Evolutionary conservation across 2,888 invertebrate genomes (phyloP), one percentile per base, ranked within the genome.

Genomic region (Gymnocheta viridis): DNA sequence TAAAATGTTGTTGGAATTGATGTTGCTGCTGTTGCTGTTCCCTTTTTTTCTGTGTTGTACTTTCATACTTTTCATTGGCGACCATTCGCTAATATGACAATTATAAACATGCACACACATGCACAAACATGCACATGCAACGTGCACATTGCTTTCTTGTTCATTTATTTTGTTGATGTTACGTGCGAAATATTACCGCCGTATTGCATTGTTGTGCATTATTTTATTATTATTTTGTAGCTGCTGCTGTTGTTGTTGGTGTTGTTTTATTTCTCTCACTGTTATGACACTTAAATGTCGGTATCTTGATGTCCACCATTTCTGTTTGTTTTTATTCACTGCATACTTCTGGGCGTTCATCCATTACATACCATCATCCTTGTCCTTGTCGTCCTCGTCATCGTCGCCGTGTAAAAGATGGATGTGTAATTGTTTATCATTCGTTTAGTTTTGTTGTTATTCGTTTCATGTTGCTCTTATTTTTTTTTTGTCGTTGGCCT

Each of bases 281-380:
- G 77, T 84, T 84, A 81, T 84, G 84, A 84, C 81, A 81, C 81
- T 84, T 77, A 81, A 81, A 84, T 81, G 77, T 84, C 84, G 83
- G 73, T 84, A 69, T 77, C 81, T 79, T 81, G 84, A 84, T 84
- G 73, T 81, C 54, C 69, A 73, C 81, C 84, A 84, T 81, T 81
- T 73, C 32, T 44, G 41, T 73, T 67, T n/a, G 12, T 35, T 29
- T 66, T 19, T 49, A 10, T 35, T 49, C 41, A 19, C 14, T 60
- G 67, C 67, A 60, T 80, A 73, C 22, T 58, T 49, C 38, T 80
- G 72, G 80, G 80, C 66, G 80, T 80, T 79, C 64, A 79, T 70
- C 27, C 35, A 60, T 54, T 67, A n/a, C n/a, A n/a, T n/a, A 58
- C 49, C 80, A 49, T 67, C 67, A 51, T 41, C 56, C 38, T 54